Conservation (phyloP, 2,113 vertebrate species). For the Pelobates fuscus region DNA sequence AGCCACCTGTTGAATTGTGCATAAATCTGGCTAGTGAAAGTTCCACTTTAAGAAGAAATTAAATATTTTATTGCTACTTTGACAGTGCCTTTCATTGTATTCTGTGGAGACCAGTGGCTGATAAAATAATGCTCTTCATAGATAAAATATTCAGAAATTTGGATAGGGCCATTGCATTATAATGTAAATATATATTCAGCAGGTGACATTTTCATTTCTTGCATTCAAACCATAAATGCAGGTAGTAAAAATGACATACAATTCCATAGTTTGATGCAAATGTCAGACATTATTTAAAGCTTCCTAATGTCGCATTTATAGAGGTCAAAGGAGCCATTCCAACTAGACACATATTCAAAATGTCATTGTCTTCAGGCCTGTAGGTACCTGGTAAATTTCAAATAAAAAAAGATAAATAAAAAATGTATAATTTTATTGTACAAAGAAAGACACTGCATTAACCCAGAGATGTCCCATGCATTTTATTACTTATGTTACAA, state of each 20-base stretch:
- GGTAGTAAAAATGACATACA: constrained; percentile 37
- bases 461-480: too few relatives aligned
- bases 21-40: too few relatives aligned
- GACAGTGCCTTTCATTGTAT: not conserved
- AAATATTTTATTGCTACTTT: not conserved
- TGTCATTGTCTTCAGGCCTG: constrained; percentile 28
- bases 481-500: too few relatives aligned
- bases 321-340: constrained; percentile 17
- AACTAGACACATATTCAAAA: constrained; percentile 11
- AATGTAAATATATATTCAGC: constrained; percentile 29
- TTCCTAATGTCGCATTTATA: constrained; percentile 17
- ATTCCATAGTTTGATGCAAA: constrained; percentile 32
- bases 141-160: not conserved
- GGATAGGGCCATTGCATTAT: not conserved
- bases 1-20: too few relatives aligned
- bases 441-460: too few relatives aligned
- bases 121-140: not conserved
- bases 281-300: constrained; percentile 40
- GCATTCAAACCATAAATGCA: not conserved
- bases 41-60: too few relatives aligned
- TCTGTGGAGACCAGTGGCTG: not conserved
- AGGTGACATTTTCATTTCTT: constrained; percentile 31
- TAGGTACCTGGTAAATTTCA: not conserved
- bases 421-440: too few relatives aligned
- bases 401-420: too few relatives aligned